Conservation (phyloP, 2,888 invertebrate species). For the Andricus curvator region DNA sequence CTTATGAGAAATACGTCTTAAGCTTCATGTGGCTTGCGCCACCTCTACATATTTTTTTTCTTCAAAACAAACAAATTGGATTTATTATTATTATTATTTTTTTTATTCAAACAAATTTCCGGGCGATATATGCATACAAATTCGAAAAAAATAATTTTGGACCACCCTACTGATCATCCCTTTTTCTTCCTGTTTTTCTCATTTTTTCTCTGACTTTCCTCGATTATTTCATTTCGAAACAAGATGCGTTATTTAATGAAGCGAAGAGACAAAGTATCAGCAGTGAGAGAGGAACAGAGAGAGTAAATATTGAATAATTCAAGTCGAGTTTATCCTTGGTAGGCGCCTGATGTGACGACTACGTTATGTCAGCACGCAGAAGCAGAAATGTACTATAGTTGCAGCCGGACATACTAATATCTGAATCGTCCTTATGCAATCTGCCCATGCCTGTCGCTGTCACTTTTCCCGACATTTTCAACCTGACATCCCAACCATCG, state of each 20-base stretch:
- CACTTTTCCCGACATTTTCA: constrained; percentile 7
- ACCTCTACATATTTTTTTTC: too few relatives aligned
- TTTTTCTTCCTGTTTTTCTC: too few relatives aligned
- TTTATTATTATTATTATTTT: too few relatives aligned
- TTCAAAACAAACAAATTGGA: too few relatives aligned
- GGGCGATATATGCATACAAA: too few relatives aligned
- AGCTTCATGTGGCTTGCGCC: too few relatives aligned
- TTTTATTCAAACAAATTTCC: too few relatives aligned
- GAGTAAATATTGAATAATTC: constrained; percentile 33
- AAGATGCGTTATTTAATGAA: neutral
- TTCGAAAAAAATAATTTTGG: too few relatives aligned
- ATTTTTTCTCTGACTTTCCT: neutral
- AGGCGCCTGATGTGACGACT: neutral
- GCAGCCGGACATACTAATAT: constrained; percentile 7
- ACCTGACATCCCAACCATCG: neutral
- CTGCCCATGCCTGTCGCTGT: neutral
- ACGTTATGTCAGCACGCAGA: constrained; percentile 6
- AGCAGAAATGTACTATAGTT: neutral
- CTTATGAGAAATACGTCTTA: too few relatives aligned
- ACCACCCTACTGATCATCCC: too few relatives aligned
- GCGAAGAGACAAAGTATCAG: neutral
- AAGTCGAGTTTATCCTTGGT: constrained; percentile 20
- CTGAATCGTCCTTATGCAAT: neutral
- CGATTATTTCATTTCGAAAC: neutral
- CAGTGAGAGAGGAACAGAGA: too few relatives aligned